Evolutionary conservation across 2,797 vertebrate species (phyloP), one percentile per base, ranked within the genome.

Genomic region (Cossypha caffra): DNA sequence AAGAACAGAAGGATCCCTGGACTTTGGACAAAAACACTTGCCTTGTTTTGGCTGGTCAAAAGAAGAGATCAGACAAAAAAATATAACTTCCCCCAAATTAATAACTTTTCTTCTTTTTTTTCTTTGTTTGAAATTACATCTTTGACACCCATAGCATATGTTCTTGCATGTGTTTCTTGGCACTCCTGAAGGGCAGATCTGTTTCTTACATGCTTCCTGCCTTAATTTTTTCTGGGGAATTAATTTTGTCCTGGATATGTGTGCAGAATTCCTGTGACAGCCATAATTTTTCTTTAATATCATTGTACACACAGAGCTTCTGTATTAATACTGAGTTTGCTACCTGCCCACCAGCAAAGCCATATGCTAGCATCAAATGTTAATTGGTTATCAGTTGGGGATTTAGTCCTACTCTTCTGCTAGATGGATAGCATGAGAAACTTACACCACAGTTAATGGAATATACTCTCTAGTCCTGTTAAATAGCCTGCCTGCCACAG

Each of bases 121-220:
- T 43, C 42, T n/a, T 51, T 29, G 1, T 47, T 95, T 58, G 28
- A 79, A 94, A 78, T 75, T 83, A 48, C 35, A 63, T 93, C 64
- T 78, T 86, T 89, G 92, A 81, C 75, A 93, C 72, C 61, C 28
- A 4, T 74, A 93, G 55, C 91, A 90, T 95, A 93, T 96, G 89
- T 91, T 96, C 81, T 90, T 96, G 57, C 40, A 51, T 89, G 84
- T 94, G 82, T 92, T 96, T 92, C 76, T 86, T 96, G 91, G 87
- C 95, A 91, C 85, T 92, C 64, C 89, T 88, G 95, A 96, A 96
- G 89, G 86, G 91, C 78, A 94, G 85, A 95, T 96, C 89, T 96
- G 86, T 96, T 96, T 83, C 92, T 94, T 89, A 73, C 40, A 61
- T 69, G 51, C 79, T 94, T 83, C 29, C 78, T 89, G 78, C 76